Conservation (phyloP, 2,888 invertebrate genomes). For the Cybosia mesomella region DNA sequence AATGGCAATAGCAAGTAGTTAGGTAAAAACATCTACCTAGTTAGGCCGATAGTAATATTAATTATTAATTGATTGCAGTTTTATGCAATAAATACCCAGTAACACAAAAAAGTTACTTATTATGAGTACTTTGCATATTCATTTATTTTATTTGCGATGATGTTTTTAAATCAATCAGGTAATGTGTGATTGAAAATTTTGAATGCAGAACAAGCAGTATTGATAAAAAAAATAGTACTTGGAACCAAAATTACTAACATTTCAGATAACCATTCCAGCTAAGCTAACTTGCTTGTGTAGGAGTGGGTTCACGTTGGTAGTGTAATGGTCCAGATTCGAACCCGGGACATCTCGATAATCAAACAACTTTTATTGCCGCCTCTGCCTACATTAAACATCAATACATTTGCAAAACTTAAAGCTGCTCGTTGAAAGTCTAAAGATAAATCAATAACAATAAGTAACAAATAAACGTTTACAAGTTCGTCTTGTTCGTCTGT, state of each 20-base stretch:
- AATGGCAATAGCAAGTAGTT: not conserved
- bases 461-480: constrained; percentile 56
- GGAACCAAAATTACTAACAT: no score
- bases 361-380: not conserved
- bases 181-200: no score
- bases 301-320: no score
- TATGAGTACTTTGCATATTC: no score
- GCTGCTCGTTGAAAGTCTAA: constrained; percentile 42
- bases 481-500: constrained; percentile 56
- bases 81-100: not conserved
- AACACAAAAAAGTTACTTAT: not conserved
- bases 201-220: no score
- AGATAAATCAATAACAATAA: constrained; percentile 53
- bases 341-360: not conserved
- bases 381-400: constrained; percentile 25
- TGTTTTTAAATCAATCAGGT: no score
- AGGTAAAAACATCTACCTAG: not conserved
- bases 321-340: no score
- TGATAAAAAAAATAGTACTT: no score
- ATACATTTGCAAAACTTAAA: not conserved
- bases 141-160: no score
- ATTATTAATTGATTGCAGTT: not conserved
- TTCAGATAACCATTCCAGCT: no score
- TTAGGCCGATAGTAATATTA: not conserved
- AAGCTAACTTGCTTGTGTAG: no score